Evolutionary conservation across 2,888 invertebrate species (phyloP).

Genomic region (Augochlorella aurata): DNA sequence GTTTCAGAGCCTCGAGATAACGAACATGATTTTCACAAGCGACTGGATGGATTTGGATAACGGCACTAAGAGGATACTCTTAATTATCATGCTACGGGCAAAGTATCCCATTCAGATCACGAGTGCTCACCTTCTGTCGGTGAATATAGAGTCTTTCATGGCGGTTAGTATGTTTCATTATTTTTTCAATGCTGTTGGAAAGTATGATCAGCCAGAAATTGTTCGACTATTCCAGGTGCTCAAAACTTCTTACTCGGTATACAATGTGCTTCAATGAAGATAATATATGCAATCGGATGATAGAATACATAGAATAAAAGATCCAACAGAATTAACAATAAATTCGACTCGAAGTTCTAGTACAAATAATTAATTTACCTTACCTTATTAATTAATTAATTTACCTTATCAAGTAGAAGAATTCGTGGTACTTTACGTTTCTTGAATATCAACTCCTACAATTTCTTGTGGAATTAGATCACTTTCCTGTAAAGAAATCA

Average conservation of each 20-base stretch:
- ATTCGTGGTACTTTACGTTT: too few relatives aligned
- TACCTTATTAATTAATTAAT: background rate
- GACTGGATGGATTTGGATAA: slow-evolving; percentile 31
- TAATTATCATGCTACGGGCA: slow-evolving; percentile 43
- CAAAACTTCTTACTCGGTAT: slow-evolving; percentile 44
- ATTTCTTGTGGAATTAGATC: background rate
- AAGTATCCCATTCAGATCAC: slow-evolving; percentile 43
- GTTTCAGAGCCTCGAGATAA: slow-evolving; percentile 29
- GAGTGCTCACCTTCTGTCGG: slow-evolving; percentile 24
- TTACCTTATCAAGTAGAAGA: background rate
- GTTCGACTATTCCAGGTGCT: slow-evolving; percentile 32
- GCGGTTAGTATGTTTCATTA: background rate
- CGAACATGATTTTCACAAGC: slow-evolving; percentile 18
- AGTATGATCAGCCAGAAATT: background rate
- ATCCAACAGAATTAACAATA: background rate
- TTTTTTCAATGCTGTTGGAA: too few relatives aligned
- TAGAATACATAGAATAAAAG: background rate
- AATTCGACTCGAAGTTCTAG: background rate
- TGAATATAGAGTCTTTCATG: slow-evolving; percentile 49
- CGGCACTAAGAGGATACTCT: slow-evolving; percentile 19
- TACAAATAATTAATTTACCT: background rate
- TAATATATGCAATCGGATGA: background rate
- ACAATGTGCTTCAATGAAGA: slow-evolving; percentile 27
- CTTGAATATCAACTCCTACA: too few relatives aligned
- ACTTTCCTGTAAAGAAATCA: background rate